Conservation (phyloP, 2,113 vertebrate species). For the Tupaia tana region DNA sequence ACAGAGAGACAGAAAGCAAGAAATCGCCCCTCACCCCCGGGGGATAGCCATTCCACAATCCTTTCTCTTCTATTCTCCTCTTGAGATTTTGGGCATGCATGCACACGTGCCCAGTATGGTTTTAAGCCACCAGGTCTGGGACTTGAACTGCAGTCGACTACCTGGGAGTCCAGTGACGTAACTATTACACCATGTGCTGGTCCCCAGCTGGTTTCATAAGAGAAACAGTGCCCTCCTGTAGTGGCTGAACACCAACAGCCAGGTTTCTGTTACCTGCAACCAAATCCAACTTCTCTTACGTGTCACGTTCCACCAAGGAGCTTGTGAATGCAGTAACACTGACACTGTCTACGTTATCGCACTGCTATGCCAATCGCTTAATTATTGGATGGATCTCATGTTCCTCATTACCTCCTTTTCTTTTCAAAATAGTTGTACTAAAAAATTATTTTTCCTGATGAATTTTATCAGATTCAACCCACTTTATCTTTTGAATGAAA, state of each 20-base stretch:
- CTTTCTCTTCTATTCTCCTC: too few species aligned
- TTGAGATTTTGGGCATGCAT: too few species aligned
- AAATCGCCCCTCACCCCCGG: too few species aligned
- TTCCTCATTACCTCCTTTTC: not conserved
- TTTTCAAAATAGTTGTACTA: not conserved
- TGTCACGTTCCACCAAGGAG: not conserved
- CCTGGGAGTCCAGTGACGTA: too few species aligned
- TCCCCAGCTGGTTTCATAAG: not conserved
- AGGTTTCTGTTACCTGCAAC: not conserved
- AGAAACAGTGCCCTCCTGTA: not conserved
- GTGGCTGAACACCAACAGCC: not conserved
- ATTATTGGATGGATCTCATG: not conserved
- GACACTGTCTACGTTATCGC: not conserved
- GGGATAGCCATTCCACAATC: too few species aligned
- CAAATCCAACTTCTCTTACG: not conserved
- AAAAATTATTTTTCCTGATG: not conserved
- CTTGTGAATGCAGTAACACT: not conserved
- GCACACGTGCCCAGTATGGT: too few species aligned
- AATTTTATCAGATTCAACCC: not conserved
- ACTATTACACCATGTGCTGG: too few species aligned
- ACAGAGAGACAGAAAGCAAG: too few species aligned
- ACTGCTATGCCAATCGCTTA: not conserved
- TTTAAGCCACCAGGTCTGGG: too few species aligned
- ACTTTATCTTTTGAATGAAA: conserved; percentile 25
- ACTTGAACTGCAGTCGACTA: too few species aligned